Percentiles rank a stretch among this genome's conserved stretches.
phyloP scores from a whole-genome alignment of 1,140 invertebrate species.

The Dermatophagoides farinae region DNA sequence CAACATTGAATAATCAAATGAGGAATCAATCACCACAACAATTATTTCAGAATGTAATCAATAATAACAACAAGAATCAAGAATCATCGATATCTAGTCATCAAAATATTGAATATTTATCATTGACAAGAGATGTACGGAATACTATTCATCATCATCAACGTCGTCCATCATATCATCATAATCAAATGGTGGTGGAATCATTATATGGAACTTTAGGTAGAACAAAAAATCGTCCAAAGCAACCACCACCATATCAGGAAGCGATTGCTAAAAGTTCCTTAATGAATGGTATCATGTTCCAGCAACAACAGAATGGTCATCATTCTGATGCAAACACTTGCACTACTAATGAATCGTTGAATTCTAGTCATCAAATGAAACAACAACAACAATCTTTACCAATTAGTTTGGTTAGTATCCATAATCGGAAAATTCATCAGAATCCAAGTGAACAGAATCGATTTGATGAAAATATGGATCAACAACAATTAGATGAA shows the following conservation, averaged over 20 bases:
- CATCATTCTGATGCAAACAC: background rate
- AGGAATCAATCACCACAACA: background rate
- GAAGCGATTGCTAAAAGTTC: slow-evolving; percentile 13
- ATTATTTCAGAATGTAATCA: background rate
- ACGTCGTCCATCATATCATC: too few relatives aligned
- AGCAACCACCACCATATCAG: slow-evolving; percentile 19
- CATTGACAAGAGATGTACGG: too few relatives aligned
- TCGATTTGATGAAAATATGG: background rate
- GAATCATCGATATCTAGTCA: background rate
- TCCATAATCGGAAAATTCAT: too few relatives aligned
- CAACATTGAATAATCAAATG: too few relatives aligned
- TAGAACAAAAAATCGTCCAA: slow-evolving; percentile 16
- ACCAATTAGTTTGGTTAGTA: too few relatives aligned
- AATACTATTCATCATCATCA: background rate
- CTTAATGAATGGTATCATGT: background rate
- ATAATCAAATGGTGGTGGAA: background rate
- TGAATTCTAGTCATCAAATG: too few relatives aligned
- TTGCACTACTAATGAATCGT: too few relatives aligned
- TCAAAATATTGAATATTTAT: background rate
- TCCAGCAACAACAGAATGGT: background rate
- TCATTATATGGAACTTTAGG: background rate
- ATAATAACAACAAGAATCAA: too few relatives aligned
- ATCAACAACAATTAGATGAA: slow-evolving; percentile 32
- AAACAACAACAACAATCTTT: background rate
- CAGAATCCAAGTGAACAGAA: too few relatives aligned